phyloP scores from a whole-genome alignment of 2,113 vertebrate genomes.

The Leptosomus discolor region DNA sequence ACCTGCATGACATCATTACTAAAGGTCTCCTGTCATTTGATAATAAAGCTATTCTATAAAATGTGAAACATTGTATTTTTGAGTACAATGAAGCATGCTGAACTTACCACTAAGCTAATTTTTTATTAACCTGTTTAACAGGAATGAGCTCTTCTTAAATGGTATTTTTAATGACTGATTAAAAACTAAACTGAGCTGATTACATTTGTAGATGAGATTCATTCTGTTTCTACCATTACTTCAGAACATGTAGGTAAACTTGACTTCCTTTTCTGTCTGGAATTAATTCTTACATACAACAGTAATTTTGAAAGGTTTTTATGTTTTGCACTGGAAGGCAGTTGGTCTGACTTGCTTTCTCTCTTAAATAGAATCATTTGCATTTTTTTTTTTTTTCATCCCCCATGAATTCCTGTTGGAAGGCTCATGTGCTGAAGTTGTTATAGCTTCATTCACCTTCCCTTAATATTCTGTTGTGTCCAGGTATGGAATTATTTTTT shows the following conservation, averaged over 20 bases:
- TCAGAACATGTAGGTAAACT: neutral
- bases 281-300: neutral
- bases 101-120: neutral
- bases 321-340: neutral
- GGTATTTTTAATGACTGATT: neutral
- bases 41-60: constrained; percentile 51
- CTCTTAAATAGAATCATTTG: neutral
- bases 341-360: neutral
- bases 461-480: neutral
- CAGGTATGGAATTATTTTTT: neutral
- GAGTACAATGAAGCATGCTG: neutral
- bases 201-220: neutral
- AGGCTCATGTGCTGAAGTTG: neutral
- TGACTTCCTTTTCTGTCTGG: neutral
- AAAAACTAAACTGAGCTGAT: neutral
- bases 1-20: neutral
- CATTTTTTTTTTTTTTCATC: neutral
- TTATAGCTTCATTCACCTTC: neutral
- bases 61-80: neutral
- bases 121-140: neutral
- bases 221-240: neutral
- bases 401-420: neutral
- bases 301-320: neutral
- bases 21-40: constrained; percentile 23
- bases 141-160: neutral